A percentile compares a stretch with the other conserved stretches of the same genome.
Evolutionary conservation across 2,113 vertebrate species (phyloP).

Genomic region (Lepus timidus): DNA sequence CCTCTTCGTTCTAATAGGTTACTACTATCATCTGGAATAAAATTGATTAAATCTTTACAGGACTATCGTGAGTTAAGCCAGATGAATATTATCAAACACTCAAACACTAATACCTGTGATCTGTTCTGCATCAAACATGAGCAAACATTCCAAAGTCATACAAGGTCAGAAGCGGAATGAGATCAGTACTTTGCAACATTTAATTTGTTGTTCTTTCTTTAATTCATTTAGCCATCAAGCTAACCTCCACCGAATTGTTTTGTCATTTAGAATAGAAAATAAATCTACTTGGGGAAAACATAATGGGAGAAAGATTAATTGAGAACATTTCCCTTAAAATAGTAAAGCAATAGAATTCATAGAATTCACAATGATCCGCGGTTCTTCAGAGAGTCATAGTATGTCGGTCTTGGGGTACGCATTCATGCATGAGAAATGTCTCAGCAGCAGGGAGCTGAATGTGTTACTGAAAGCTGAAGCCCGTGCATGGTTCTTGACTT

Average conservation of each 20-base stretch:
- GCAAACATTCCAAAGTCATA: background rate
- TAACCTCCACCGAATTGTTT: conserved; percentile 42
- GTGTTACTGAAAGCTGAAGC: background rate
- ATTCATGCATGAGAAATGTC: background rate
- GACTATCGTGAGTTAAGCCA: background rate
- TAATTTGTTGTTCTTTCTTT: conserved; percentile 63
- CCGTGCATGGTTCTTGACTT: conserved; percentile 17
- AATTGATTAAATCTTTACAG: background rate
- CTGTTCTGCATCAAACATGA: background rate
- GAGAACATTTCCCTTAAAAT: conserved; percentile 60
- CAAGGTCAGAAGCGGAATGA: background rate
- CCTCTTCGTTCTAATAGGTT: background rate
- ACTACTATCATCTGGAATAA: background rate
- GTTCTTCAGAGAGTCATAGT: background rate
- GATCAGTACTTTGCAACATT: background rate
- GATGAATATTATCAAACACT: background rate
- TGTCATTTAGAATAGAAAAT: conserved; percentile 67
- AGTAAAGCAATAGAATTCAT: background rate
- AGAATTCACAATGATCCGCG: conserved; percentile 8
- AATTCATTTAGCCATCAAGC: conserved; percentile 54
- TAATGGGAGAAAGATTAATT: conserved; percentile 73
- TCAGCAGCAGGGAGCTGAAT: conserved; percentile 9
- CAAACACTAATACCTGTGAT: background rate
- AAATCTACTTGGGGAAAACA: conserved; percentile 66
- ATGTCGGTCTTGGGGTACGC: background rate